Conservation (phyloP, 2,797 vertebrate species). For the Gallinago nigripennis region DNA sequence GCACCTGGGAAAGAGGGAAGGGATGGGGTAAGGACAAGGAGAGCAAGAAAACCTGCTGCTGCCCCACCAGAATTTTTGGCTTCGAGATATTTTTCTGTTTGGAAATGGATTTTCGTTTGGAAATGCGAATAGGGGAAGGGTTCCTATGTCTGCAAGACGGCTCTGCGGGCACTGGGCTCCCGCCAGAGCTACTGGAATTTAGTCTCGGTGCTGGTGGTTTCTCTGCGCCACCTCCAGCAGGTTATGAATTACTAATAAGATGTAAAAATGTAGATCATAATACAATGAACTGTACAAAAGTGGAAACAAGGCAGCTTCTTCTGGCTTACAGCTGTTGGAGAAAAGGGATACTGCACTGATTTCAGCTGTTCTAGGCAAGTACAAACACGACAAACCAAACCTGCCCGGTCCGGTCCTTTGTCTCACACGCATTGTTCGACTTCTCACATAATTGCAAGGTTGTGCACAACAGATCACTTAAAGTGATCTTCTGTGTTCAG, state of each 20-base stretch:
- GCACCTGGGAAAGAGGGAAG: not conserved
- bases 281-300: not conserved
- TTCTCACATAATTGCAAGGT: not conserved
- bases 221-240: not conserved
- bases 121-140: fast-evolving
- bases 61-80: fast-evolving
- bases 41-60: fast-evolving
- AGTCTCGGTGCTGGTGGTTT: not conserved
- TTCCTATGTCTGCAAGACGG: fast-evolving
- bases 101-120: not conserved
- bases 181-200: fast-evolving
- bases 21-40: not conserved
- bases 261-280: not conserved
- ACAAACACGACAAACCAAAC: not conserved
- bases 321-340: not conserved
- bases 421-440: not conserved
- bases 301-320: not conserved
- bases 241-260: not conserved
- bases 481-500: not conserved
- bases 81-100: not conserved
- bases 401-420: not conserved
- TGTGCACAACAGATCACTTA: conserved; percentile 18
- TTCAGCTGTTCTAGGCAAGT: not conserved
- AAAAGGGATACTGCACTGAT: not conserved
- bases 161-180: not conserved